Evolutionary conservation across 2,888 invertebrate species (phyloP).

Genomic region (Polylopha cassiicola): DNA sequence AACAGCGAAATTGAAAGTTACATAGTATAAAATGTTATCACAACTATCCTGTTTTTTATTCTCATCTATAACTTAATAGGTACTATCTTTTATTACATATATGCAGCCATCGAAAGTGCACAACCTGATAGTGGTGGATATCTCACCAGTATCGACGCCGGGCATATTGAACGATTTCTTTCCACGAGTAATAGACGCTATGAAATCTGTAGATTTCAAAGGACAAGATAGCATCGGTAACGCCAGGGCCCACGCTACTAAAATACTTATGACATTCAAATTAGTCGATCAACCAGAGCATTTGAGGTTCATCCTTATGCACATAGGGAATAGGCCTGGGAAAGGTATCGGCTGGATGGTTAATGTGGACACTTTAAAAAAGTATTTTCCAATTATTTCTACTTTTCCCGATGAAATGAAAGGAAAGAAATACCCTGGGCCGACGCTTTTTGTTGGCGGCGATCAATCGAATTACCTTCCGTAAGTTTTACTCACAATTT

Average conservation of each 20-base stretch:
- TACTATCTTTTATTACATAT: conserved; percentile 17
- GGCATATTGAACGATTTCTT: conserved; percentile 75
- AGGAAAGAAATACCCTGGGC: conserved; percentile 40
- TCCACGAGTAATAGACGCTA: conserved; percentile 60
- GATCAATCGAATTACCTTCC: conserved; percentile 48
- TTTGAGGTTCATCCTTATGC: conserved; percentile 46
- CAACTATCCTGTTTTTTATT: no score
- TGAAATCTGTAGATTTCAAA: conserved; percentile 77
- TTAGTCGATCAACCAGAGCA: conserved; percentile 31
- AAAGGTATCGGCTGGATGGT: conserved; percentile 47
- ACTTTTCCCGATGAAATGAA: conserved; percentile 42
- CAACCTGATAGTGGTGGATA: conserved; percentile 82
- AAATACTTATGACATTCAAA: conserved; percentile 35
- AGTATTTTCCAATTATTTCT: conserved; percentile 38
- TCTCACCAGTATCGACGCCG: conserved; percentile 79
- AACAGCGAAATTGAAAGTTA: no score
- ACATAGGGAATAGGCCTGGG: conserved; percentile 37
- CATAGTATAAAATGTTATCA: no score
- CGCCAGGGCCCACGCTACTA: conserved; percentile 70
- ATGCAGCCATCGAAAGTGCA: conserved; percentile 74
- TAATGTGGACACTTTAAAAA: conserved; percentile 41
- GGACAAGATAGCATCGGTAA: conserved; percentile 72
- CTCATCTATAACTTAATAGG: no score
- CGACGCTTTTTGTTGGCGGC: conserved; percentile 54
- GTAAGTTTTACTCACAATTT: conserved; percentile 40